phyloP scores from a whole-genome alignment of 2,113 vertebrate genomes.

The Serranochromis macrocephalus region DNA sequence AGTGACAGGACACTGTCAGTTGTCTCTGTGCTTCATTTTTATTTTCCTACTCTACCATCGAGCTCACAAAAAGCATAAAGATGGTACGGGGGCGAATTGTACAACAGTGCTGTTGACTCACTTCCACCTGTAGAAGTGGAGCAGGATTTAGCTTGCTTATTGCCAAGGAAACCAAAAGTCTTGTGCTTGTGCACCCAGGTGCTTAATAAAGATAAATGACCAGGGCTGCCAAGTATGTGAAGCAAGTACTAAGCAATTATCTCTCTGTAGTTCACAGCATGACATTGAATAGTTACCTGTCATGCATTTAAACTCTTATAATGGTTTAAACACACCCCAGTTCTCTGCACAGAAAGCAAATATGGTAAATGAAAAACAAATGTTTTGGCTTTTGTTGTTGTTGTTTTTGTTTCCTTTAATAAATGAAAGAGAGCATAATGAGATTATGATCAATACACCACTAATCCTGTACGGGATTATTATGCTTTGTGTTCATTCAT shows the following conservation, averaged over 20 bases:
- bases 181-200: constrained; percentile 12
- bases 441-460: neutral
- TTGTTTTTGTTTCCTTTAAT: neutral
- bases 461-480: neutral
- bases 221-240: neutral
- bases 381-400: neutral
- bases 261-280: neutral
- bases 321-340: neutral
- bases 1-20: constrained; percentile 6
- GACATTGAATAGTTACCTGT: neutral
- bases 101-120: constrained; percentile 63
- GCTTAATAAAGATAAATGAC: constrained; percentile 35
- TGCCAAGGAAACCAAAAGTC: constrained; percentile 61
- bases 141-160: constrained; percentile 62
- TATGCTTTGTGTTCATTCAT: neutral
- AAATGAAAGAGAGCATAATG: neutral
- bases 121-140: constrained; percentile 59
- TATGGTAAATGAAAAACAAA: neutral
- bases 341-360: neutral
- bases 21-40: constrained; percentile 2
- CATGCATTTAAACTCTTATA: neutral
- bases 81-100: constrained; percentile 54
- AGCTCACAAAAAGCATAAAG: constrained; percentile 33
- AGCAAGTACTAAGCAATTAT: constrained; percentile 22
- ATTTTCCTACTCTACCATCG: constrained; percentile 15